Conservation (phyloP, 2,797 vertebrate genomes). For the Scarus forsteni region DNA sequence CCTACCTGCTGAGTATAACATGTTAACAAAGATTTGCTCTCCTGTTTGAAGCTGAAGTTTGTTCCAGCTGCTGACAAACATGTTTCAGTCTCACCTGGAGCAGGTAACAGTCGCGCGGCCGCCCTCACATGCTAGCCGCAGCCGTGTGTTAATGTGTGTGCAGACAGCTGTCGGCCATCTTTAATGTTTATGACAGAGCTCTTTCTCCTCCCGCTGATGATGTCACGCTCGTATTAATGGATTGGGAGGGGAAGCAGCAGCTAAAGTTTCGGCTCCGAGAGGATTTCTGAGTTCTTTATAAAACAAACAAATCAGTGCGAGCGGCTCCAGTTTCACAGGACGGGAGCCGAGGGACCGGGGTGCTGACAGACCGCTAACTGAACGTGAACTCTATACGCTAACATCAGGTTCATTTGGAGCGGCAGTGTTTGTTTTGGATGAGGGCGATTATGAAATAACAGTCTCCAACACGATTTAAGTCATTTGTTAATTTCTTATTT, state of each 20-base stretch:
- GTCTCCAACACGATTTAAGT: neutral
- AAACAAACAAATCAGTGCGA: constrained; percentile 75
- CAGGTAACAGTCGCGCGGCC: constrained; percentile 19
- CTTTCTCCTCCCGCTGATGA: constrained; percentile 48
- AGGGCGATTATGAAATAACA: constrained; percentile 12
- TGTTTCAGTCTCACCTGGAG: constrained; percentile 52
- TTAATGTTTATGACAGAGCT: constrained; percentile 66
- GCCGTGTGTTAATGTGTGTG: constrained; percentile 29
- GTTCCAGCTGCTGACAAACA: constrained; percentile 44
- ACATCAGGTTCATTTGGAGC: constrained; percentile 7
- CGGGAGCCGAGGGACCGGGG: constrained; percentile 37
- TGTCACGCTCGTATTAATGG: constrained; percentile 76
- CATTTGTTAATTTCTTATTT: neutral
- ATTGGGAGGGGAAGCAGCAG: constrained; percentile 55
- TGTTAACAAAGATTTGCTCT: constrained; percentile 3
- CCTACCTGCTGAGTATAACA: constrained; percentile 19
- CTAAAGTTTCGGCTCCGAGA: constrained; percentile 56
- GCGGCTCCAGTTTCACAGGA: constrained; percentile 36
- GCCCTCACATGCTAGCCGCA: neutral
- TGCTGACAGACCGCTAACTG: constrained; percentile 46
- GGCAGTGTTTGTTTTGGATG: constrained; percentile 29
- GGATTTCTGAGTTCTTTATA: constrained; percentile 60
- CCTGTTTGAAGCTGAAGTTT: constrained; percentile 1
- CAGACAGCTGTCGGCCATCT: constrained; percentile 78
- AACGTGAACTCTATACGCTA: neutral